Evolutionary conservation across 2,888 invertebrate genomes (phyloP).

Genomic region (Sarcophaga caerulescens): DNA sequence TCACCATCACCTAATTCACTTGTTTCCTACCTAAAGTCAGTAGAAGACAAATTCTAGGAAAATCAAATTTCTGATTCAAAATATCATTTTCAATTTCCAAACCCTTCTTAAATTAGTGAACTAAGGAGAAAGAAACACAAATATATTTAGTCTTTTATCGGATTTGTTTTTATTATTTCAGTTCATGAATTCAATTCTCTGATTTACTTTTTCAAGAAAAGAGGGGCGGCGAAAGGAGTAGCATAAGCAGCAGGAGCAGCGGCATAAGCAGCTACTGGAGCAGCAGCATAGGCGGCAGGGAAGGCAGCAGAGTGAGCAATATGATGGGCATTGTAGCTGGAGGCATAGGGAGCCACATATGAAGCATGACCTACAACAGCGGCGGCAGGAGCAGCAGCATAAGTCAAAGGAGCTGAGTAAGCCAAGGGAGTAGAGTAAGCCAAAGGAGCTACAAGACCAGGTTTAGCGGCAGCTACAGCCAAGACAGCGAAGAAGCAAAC

Average conservation of each 20-base stretch:
- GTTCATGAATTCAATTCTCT: no score
- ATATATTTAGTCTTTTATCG: no score
- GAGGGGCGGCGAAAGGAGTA: no score
- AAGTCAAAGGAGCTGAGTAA: slow-evolving; percentile 55
- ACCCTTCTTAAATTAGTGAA: no score
- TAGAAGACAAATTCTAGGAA: not conserved
- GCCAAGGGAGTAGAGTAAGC: slow-evolving; percentile 60
- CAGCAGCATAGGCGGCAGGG: slow-evolving; percentile 39
- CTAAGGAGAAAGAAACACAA: no score
- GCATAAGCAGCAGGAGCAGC: slow-evolving; percentile 24
- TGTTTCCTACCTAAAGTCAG: no score
- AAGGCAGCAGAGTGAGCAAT: slow-evolving; percentile 75
- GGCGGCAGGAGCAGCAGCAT: slow-evolving; percentile 56
- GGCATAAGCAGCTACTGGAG: slow-evolving; percentile 38
- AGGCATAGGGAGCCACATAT: slow-evolving; percentile 76
- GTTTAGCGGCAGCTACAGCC: slow-evolving; percentile 72
- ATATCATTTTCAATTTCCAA: no score
- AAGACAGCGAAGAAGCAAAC: slow-evolving; percentile 76
- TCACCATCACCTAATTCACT: no score
- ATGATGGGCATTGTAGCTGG: slow-evolving; percentile 75
- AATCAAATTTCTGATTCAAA: no score
- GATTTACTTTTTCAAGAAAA: no score
- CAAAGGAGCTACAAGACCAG: slow-evolving; percentile 68
- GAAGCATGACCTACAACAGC: slow-evolving; percentile 74
- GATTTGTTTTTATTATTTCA: no score